phyloP scores from a whole-genome alignment of 2,797 vertebrate genomes.

The Microcaecilia unicolor region DNA sequence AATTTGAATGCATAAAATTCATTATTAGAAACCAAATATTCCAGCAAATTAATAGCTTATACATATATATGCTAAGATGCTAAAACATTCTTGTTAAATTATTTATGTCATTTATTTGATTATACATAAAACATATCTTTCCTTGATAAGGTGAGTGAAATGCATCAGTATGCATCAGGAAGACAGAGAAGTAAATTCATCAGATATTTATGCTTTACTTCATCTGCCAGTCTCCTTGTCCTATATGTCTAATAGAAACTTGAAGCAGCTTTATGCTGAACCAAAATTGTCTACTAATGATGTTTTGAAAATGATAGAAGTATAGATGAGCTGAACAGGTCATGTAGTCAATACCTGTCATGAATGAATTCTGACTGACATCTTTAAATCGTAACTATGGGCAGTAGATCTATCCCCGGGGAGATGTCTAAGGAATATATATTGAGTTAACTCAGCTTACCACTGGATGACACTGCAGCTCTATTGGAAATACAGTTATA shows the following conservation, averaged over 20 bases:
- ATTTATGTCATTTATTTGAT: constrained; percentile 28
- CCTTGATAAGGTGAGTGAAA: constrained; percentile 22
- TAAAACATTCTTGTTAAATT: constrained; percentile 8
- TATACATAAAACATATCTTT: constrained; percentile 20
- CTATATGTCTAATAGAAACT: too few relatives aligned
- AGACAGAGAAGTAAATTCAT: constrained; percentile 35
- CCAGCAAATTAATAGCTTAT: neutral
- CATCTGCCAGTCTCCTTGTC: constrained; percentile 21
- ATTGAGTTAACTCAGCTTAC: too few relatives aligned
- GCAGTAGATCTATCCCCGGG: neutral
- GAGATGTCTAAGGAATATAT: too few relatives aligned
- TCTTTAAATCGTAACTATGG: constrained; percentile 4
- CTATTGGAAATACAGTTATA: too few relatives aligned
- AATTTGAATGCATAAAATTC: too few relatives aligned
- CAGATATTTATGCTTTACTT: constrained; percentile 1
- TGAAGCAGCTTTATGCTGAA: constrained; percentile 19
- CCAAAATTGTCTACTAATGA: constrained; percentile 18
- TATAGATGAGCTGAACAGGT: constrained; percentile 27
- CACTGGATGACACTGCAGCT: neutral
- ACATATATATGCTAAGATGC: constrained; percentile 9
- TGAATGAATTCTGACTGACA: constrained; percentile 5
- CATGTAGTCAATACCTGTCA: constrained; percentile 16
- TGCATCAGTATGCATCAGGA: constrained; percentile 24
- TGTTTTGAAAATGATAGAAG: constrained; percentile 16
- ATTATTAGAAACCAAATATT: too few relatives aligned